These are phyloP conservation scores for Gnathonemus echidnorhynchus DNA, from an alignment of 2,113 vertebrate species.

Conservation along the genomic window DNA sequence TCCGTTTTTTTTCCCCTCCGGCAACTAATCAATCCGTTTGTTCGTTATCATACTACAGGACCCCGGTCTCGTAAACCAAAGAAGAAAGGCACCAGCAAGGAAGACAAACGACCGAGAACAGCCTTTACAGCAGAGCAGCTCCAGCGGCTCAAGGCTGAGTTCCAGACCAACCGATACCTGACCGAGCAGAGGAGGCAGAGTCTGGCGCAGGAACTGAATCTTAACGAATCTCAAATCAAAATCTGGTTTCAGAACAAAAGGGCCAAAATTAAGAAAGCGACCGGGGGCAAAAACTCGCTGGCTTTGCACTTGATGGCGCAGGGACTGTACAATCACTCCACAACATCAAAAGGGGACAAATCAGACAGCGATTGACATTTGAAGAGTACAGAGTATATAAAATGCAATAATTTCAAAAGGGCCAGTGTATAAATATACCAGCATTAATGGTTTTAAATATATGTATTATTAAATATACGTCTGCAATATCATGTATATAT, in stretches of 20 bases:
- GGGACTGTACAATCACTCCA: slow-evolving; percentile 88
- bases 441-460: slow-evolving; percentile 75
- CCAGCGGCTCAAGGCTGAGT: slow-evolving; percentile 83
- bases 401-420: slow-evolving; percentile 96
- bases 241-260: slow-evolving; percentile 95
- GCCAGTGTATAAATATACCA: slow-evolving; percentile 95
- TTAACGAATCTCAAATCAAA: slow-evolving; percentile 91
- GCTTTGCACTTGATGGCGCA: slow-evolving; percentile 88
- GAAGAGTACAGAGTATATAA: slow-evolving; percentile 47
- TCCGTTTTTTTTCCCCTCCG: neutral
- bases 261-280: slow-evolving; percentile 90
- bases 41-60: slow-evolving; percentile 57
- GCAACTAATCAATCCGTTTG: neutral
- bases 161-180: slow-evolving; percentile 85
- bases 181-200: slow-evolving; percentile 83
- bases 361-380: slow-evolving; percentile 85
- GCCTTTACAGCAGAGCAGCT: slow-evolving; percentile 90
- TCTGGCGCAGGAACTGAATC: slow-evolving; percentile 81
- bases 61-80: slow-evolving; percentile 96
- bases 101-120: slow-evolving; percentile 85
- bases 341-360: slow-evolving; percentile 83
- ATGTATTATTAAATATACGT: slow-evolving; percentile 68
- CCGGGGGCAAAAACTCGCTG: slow-evolving; percentile 74
- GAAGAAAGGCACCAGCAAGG: slow-evolving; percentile 86
- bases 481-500: slow-evolving; percentile 86